phyloP scores from a whole-genome alignment of 2,797 vertebrate species.

The Champsocephalus gunnari region DNA sequence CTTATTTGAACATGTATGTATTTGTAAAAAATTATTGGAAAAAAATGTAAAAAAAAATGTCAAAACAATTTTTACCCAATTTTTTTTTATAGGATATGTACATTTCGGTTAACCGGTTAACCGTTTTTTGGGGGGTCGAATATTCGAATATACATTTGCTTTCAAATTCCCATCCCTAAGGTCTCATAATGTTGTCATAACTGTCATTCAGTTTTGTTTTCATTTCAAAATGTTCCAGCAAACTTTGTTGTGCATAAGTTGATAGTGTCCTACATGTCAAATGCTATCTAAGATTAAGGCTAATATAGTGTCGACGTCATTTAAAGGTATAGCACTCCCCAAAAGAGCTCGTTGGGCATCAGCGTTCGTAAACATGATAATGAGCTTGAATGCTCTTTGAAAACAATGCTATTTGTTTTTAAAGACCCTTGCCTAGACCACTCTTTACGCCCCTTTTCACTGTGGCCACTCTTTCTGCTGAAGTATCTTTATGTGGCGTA shows the following conservation, averaged over 20 bases:
- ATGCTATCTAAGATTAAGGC: neutral
- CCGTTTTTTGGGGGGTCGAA: too few species aligned
- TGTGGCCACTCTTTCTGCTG: slow-evolving; percentile 15
- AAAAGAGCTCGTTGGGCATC: slow-evolving; percentile 32
- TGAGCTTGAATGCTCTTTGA: slow-evolving; percentile 20
- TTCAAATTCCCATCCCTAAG: too few species aligned
- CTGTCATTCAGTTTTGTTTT: neutral
- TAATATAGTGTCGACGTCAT: slow-evolving; percentile 11
- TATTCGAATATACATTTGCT: too few species aligned
- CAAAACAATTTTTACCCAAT: too few species aligned
- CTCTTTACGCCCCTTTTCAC: slow-evolving; percentile 4
- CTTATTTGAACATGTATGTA: too few species aligned
- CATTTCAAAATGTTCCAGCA: slow-evolving; percentile 1
- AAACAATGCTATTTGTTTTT: slow-evolving; percentile 42
- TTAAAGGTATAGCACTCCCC: slow-evolving; percentile 16
- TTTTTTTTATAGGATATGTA: too few species aligned
- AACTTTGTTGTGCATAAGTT: neutral
- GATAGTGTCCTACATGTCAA: slow-evolving; percentile 7
- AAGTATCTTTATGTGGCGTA: neutral
- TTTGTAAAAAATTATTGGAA: too few species aligned
- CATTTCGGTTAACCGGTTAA: too few species aligned
- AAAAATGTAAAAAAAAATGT: too few species aligned
- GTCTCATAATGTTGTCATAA: neutral
- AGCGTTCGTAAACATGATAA: slow-evolving; percentile 30
- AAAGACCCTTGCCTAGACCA: neutral